A percentile compares a stretch with the other conserved stretches of the same genome.
phyloP scores from a whole-genome alignment of 2,797 vertebrate genomes.

The Falco peregrinus region DNA sequence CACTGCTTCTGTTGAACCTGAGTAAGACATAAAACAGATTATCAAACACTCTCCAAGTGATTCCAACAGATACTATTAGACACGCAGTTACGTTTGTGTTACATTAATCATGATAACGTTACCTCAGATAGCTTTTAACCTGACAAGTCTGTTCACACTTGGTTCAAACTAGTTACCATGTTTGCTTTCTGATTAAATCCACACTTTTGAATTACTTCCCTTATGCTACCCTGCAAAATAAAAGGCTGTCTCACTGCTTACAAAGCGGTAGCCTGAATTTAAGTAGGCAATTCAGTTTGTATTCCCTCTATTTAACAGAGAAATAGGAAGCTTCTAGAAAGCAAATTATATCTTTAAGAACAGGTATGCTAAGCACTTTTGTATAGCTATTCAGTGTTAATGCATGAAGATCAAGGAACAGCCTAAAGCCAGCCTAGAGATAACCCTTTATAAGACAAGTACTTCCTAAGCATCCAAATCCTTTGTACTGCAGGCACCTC shows the following conservation, averaged over 20 bases:
- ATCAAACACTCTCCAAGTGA: neutral
- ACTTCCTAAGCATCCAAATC: neutral
- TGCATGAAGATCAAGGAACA: neutral
- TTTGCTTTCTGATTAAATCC: neutral
- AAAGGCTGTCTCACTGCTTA: neutral
- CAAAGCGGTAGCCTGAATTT: neutral
- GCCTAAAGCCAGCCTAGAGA: neutral
- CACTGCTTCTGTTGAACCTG: conserved; percentile 74
- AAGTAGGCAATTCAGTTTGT: neutral
- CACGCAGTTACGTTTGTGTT: neutral
- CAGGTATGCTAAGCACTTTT: neutral
- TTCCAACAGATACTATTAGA: neutral
- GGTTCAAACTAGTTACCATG: neutral
- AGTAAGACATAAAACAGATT: neutral
- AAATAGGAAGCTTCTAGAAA: neutral
- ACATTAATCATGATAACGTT: neutral
- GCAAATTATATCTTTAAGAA: neutral
- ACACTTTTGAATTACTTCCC: neutral
- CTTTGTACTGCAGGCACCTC: neutral
- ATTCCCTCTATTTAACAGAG: neutral
- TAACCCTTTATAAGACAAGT: neutral
- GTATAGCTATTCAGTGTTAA: neutral
- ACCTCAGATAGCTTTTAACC: neutral
- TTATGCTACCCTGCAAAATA: neutral
- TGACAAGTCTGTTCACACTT: neutral